Conservation (phyloP, 1,140 invertebrate genomes). For the Microplitis demolitor region DNA sequence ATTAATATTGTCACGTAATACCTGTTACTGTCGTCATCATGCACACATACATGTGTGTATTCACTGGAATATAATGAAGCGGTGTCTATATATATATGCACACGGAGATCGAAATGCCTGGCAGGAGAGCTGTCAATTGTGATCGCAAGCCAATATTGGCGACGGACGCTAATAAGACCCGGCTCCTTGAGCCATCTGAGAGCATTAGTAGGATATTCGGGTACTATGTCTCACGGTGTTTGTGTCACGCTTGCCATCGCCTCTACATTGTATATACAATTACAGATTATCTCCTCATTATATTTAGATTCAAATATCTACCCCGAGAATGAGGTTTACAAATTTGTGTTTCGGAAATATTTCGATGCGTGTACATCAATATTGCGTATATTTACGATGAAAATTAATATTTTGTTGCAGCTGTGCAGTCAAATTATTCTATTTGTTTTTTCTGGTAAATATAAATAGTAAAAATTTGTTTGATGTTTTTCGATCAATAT, state of each 20-base stretch:
- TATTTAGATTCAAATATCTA: too few relatives aligned
- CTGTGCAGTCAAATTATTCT: too few relatives aligned
- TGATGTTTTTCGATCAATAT: too few relatives aligned
- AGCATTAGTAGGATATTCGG: conserved; percentile 9
- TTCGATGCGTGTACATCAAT: too few relatives aligned
- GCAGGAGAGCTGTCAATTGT: conserved; percentile 42
- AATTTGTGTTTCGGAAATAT: background rate
- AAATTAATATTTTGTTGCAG: too few relatives aligned
- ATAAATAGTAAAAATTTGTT: too few relatives aligned
- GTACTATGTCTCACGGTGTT: background rate
- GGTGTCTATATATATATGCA: background rate
- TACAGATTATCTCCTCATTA: background rate
- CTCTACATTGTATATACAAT: background rate
- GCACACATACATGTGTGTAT: background rate
- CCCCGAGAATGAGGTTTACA: background rate
- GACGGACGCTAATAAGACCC: conserved; percentile 34
- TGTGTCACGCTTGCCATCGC: background rate
- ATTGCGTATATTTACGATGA: too few relatives aligned
- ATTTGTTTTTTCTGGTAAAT: too few relatives aligned
- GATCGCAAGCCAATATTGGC: conserved; percentile 37
- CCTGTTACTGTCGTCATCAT: conserved; percentile 36
- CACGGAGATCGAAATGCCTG: background rate
- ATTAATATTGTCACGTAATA: conserved; percentile 43
- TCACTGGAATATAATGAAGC: background rate
- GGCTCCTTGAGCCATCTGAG: background rate